Percentiles rank a stretch among this genome's conserved stretches.
Conservation (phyloP, 2,888 invertebrate species). For the Geotrupes spiniger region DNA sequence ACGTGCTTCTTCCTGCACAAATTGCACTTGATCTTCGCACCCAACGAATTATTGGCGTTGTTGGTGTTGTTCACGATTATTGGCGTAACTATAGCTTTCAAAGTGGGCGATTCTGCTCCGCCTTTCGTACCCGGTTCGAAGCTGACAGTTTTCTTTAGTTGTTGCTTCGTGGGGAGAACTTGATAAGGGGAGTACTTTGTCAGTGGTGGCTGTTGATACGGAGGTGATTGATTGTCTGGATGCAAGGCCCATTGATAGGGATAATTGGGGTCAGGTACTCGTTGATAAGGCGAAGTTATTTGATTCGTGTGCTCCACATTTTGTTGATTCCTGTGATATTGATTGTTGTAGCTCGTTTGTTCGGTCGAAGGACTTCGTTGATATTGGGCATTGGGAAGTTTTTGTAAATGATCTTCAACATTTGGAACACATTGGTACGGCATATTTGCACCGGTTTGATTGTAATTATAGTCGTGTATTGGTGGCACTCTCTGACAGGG, state of each 20-base stretch:
- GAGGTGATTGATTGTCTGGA: constrained; percentile 5
- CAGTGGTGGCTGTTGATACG: constrained; percentile 46
- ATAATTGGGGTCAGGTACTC: constrained; percentile 34
- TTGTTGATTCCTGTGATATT: constrained; percentile 13
- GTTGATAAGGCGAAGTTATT: constrained; percentile 36
- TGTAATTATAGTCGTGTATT: constrained; percentile 10
- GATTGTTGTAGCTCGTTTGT: constrained; percentile 18
- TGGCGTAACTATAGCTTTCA: constrained; percentile 46
- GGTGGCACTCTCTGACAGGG: constrained; percentile 13
- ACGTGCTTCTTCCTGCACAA: constrained; percentile 85
- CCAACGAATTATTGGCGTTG: constrained; percentile 3
- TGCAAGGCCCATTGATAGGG: constrained; percentile 45
- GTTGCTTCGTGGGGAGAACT: constrained; percentile 59
- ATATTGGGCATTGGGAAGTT: constrained; percentile 30
- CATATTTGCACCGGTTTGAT: constrained; percentile 17
- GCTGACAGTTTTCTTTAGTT: constrained; percentile 66
- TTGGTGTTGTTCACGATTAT: constrained; percentile 44
- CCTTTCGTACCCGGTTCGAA: constrained; percentile 73
- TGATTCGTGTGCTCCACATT: constrained; percentile 20
- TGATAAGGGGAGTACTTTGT: constrained; percentile 57
- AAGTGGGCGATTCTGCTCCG: constrained; percentile 44
- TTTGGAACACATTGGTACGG: constrained; percentile 31
- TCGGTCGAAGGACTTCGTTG: constrained; percentile 37
- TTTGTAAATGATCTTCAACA: constrained; percentile 17
- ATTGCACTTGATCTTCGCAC: constrained; percentile 59